Base-by-base conservation (phyloP, 2,113 vertebrate genomes). In the Anser cygnoides region DNA sequence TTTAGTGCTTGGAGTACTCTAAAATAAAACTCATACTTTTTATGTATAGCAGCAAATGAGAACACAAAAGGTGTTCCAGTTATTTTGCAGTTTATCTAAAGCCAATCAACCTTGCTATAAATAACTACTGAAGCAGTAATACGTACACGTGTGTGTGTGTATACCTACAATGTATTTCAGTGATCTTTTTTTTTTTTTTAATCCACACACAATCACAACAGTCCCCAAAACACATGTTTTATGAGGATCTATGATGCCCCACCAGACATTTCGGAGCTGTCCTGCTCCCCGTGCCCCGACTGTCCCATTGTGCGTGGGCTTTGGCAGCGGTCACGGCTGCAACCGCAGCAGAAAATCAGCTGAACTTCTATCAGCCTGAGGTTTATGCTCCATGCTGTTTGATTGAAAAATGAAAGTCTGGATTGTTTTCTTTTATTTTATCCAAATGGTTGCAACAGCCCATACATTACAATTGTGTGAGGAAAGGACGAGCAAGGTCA, bases 401-500 rank as follows among this genome's bases (percentile, higher is more conserved):
- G 65, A 25, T 5, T 31, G 66, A 19, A 49, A 91, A 95, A 50
- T 68, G 58, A 29, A 70, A 92, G 10, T 77, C 44, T 46, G 28
- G 18, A 37, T 26, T 43, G 49, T 3, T 82, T 73, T 10, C 46
- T 49, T 83, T 71, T 35, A 11, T 62, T 76, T 77, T 41, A 52
- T 12, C 43, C 23, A 61, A 93, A 87, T 11, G 23, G 15, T 39
- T 79, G n/a, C 91, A 75, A 37, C 54, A 37, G 73, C n/a, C 35
- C 16, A 70, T 44, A 54, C 17, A 3, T 3, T 70, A 71, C 50
- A 91, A 70, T 12, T 58, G 50, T 3, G 5, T 0, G 3, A 94
- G 67, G 26, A 66, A 74, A 96, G 91, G 94, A 92, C 91, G n/a
- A 80, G 22, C 89, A 94, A 97, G 96, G 93, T 83, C 91, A 89